Base-by-base conservation (phyloP, 2,797 vertebrate species). In the Emydoidea blandingii region DNA sequence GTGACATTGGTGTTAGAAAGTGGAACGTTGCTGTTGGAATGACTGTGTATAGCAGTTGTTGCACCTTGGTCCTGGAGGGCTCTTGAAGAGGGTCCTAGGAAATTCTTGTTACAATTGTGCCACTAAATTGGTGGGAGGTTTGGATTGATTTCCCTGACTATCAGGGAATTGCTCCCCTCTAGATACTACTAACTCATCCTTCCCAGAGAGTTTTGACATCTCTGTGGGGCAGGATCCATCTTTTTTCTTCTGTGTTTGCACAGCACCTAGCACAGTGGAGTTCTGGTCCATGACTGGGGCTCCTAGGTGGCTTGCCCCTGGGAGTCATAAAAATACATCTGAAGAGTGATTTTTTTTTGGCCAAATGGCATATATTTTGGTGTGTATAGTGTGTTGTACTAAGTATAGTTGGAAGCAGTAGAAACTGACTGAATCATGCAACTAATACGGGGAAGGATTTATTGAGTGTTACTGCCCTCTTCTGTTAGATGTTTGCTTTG, bases 391-490 rank as follows among this genome's bases (percentile, higher is more conserved):
- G 50, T 74, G 65, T 87, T 54, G 27, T 27, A 41, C 25, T 27
- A 53, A 27, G 21, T 14, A n/a, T 2, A 11, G 59, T 52, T 52
- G 47, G 62, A 86, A 62, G 86, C 37, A 56, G 54, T 27, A 80
- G 47, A 44, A n/a, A 14, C 23, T 8, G 7, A 56, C 19, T 74
- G 44, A 81, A 29, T 68, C 50, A 68, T 68, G 54, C 85, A 93
- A 57, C 16, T 57, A 29, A 57, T 29, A 57, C 12, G 5, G 25
- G 31, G 74, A 68, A 84, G n/a, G 19, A 83, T 95, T 91, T 86
- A 34, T 56, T 95, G 92, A 34, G 15, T 94, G 89, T 96, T 94
- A 95, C 92, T 94, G 89, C 86, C 93, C 90, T 87, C 93, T 98
- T 96, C 96, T 97, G 95, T 93, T 95, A 25, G 8, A 21, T 65